phyloP scores from a whole-genome alignment of 1,140 invertebrate species.

The Drosophila navojoa region DNA sequence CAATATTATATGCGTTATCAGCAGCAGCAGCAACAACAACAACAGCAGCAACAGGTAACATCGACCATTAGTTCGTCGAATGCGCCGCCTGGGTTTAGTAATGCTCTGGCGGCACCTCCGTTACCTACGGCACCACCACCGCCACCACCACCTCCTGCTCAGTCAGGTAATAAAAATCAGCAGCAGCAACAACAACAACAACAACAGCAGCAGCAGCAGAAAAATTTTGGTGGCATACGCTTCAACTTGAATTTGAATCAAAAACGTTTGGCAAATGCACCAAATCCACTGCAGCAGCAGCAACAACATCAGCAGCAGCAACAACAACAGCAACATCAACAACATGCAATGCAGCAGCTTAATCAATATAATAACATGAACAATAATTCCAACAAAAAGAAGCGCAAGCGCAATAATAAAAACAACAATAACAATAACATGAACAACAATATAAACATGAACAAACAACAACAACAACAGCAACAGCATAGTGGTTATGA shows the following conservation, averaged over 20 bases:
- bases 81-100: conserved; percentile 81
- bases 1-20: conserved; percentile 80
- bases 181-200: conserved; percentile 32
- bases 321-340: conserved; percentile 28
- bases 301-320: conserved; percentile 78
- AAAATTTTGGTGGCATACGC: conserved; percentile 81
- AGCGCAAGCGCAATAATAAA: conserved; percentile 90
- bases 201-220: conserved; percentile 47
- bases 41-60: conserved; percentile 69
- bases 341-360: conserved; percentile 32
- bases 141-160: conserved; percentile 48
- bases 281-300: conserved; percentile 73
- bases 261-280: conserved; percentile 69
- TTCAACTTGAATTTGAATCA: conserved; percentile 83
- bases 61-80: conserved; percentile 69
- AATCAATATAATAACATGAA: conserved; percentile 56
- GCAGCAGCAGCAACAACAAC: conserved; percentile 53
- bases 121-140: conserved; percentile 73
- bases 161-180: conserved; percentile 38
- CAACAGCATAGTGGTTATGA: conserved; percentile 56
- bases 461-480: conserved; percentile 33
- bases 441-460: conserved; percentile 58
- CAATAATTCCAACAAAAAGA: conserved; percentile 86
- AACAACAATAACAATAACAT: conserved; percentile 76
- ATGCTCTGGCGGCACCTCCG: conserved; percentile 69